These are phyloP conservation scores for Tenrec ecaudatus DNA, from an alignment of 2,113 vertebrate genomes.

Conservation along the genomic window DNA sequence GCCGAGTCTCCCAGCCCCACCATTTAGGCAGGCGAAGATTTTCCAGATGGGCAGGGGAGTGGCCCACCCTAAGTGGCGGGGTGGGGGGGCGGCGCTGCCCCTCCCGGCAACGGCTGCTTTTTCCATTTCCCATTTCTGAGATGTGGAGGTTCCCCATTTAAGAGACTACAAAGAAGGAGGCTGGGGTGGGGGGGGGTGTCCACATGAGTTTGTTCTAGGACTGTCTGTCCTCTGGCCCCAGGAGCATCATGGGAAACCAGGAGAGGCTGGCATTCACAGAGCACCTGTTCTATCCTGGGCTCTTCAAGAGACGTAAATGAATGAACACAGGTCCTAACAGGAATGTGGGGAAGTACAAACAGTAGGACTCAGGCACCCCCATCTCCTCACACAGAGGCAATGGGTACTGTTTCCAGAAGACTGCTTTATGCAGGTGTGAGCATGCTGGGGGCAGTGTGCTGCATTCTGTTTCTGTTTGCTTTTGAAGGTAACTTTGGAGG, in stretches of 20 bases:
- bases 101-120: not conserved
- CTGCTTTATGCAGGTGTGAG: not conserved
- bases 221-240: not conserved
- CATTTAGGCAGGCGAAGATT: not conserved
- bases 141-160: constrained; percentile 54
- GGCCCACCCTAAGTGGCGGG: not conserved
- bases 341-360: not conserved
- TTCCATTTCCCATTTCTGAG: constrained; percentile 62
- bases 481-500: not conserved
- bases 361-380: not conserved
- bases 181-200: not conserved
- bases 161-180: not conserved
- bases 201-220: not conserved
- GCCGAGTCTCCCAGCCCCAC: not conserved
- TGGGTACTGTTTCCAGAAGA: not conserved
- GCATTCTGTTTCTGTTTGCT: not conserved
- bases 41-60: not conserved
- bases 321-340: not conserved
- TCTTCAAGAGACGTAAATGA: not conserved
- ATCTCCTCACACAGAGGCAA: not conserved
- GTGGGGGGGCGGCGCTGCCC: not conserved
- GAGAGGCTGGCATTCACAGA: not conserved
- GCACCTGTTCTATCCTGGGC: not conserved
- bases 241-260: not conserved
- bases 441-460: not conserved